Percentiles rank a stretch among this genome's conserved stretches.
Evolutionary conservation across 2,888 invertebrate species (phyloP).

Genomic region (Meiosimyza decipiens): DNA sequence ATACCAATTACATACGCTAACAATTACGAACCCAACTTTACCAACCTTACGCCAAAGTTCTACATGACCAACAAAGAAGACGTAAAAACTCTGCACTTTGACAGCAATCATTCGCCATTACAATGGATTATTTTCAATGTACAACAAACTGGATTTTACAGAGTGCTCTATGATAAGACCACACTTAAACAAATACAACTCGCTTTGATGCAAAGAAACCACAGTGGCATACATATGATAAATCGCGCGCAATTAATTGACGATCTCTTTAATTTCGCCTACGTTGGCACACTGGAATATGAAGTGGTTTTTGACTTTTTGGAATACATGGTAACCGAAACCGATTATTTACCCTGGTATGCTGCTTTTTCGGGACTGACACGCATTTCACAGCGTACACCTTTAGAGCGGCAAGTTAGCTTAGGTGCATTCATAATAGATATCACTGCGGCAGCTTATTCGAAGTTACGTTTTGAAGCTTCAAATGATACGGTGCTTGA

Average conservation of each 20-base stretch:
- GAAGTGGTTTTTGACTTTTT: conserved; percentile 71
- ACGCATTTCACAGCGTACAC: conserved; percentile 48
- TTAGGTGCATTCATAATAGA: conserved; percentile 65
- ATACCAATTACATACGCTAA: conserved; percentile 60
- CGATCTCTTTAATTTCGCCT: conserved; percentile 76
- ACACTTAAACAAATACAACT: conserved; percentile 68
- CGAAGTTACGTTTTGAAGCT: conserved; percentile 68
- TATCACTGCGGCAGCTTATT: conserved; percentile 67
- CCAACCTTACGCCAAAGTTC: conserved; percentile 47
- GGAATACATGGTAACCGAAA: conserved; percentile 75
- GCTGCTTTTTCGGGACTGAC: conserved; percentile 68
- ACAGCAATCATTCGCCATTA: conserved; percentile 31
- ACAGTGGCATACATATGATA: conserved; percentile 58
- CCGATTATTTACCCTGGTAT: conserved; percentile 82
- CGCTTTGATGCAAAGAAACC: conserved; percentile 45
- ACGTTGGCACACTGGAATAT: conserved; percentile 69
- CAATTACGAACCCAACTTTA: conserved; percentile 49
- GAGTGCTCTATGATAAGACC: conserved; percentile 75
- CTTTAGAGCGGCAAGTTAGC: conserved; percentile 46
- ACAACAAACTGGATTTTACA: conserved; percentile 67
- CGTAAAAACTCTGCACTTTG: conserved; percentile 8
- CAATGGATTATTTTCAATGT: conserved; percentile 61
- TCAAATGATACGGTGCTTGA: conserved; percentile 69
- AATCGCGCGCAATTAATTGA: conserved; percentile 83
- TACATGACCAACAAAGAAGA: conserved; percentile 43